These are phyloP conservation scores for Tyrophagus putrescentiae DNA, from an alignment of 1,140 invertebrate species.

Conservation along the genomic window DNA sequence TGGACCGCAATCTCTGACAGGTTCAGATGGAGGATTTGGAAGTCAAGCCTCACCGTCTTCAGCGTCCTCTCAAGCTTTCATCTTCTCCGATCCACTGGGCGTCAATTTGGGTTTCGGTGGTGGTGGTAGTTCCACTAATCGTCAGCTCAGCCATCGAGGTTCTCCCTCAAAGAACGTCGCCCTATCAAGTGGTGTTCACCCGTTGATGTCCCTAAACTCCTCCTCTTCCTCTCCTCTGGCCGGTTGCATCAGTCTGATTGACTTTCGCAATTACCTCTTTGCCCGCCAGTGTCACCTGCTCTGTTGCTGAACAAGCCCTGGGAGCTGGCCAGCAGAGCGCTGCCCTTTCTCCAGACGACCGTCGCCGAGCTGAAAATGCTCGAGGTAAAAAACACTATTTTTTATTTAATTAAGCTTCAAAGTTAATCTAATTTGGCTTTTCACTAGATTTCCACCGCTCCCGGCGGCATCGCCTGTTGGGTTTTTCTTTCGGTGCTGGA, in stretches of 20 bases:
- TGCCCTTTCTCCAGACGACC: conserved; percentile 71
- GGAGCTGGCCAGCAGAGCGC: conserved; percentile 62
- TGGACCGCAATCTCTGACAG: too few relatives aligned
- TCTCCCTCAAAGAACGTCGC: too few relatives aligned
- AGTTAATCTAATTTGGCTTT: too few relatives aligned
- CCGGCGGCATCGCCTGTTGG: conserved; percentile 79
- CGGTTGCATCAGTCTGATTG: conserved; percentile 43
- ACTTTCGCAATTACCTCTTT: conserved; percentile 86
- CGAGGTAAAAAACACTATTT: conserved; percentile 41
- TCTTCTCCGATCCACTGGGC: background rate
- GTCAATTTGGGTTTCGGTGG: background rate
- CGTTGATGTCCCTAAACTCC: too few relatives aligned
- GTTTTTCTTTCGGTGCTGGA: conserved; percentile 78
- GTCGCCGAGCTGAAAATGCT: conserved; percentile 61
- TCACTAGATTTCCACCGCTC: conserved; percentile 41
- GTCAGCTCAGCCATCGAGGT: background rate
- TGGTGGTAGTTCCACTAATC: background rate
- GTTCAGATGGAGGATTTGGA: too few relatives aligned
- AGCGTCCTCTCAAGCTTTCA: too few relatives aligned
- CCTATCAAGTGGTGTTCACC: too few relatives aligned
- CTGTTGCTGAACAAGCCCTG: conserved; percentile 47
- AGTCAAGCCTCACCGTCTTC: too few relatives aligned
- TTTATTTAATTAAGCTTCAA: background rate
- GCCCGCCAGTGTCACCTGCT: conserved; percentile 77
- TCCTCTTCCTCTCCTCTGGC: too few relatives aligned